Percentiles rank a stretch among this genome's conserved stretches.
Conservation (phyloP, 1,140 invertebrate genomes). For the Galleria mellonella region DNA sequence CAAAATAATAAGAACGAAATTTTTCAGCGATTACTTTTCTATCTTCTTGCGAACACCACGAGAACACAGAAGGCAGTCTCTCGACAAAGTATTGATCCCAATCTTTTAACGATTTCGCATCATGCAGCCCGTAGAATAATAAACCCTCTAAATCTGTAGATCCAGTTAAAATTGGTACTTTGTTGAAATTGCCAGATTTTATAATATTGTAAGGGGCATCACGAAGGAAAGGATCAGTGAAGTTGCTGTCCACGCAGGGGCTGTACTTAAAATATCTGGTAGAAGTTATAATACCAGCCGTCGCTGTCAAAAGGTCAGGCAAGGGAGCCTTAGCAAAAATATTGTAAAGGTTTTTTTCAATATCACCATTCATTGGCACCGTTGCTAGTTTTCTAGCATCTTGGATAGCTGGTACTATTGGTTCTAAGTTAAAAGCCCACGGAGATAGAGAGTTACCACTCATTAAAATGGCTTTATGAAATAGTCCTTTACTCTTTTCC, state of each 20-base stretch:
- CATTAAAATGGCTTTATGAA: constrained; percentile 18
- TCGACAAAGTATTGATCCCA: neutral
- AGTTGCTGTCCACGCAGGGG: constrained; percentile 41
- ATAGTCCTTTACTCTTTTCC: constrained; percentile 24
- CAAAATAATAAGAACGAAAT: constrained; percentile 13
- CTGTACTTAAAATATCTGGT: constrained; percentile 46
- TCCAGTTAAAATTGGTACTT: constrained; percentile 40
- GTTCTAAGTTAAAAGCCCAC: neutral
- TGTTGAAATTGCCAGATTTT: constrained; percentile 42
- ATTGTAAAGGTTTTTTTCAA: neutral
- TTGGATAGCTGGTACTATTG: neutral
- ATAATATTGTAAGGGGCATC: constrained; percentile 44
- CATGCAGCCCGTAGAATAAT: neutral
- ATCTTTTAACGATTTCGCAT: neutral
- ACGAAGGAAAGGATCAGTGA: constrained; percentile 34
- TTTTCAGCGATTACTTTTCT: neutral
- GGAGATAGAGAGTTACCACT: constrained; percentile 16
- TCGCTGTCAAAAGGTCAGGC: neutral
- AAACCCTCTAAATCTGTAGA: neutral
- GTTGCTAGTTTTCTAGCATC: neutral
- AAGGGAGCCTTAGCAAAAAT: constrained; percentile 16
- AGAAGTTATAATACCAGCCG: constrained; percentile 7
- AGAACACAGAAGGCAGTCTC: constrained; percentile 1
- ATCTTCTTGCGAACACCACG: neutral
- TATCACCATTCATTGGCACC: neutral